Conservation (phyloP, 2,113 vertebrate genomes). For the zebrafish (Danio rerio) region GRCz12tu NC_133191.1:37923501-37924000, state of each 20-base stretch:
- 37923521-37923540: constrained; percentile 16
- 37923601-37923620: constrained; percentile 9
- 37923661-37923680: constrained; percentile 1
- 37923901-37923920: no score
- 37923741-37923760: constrained; percentile 10
- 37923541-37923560: background rate
- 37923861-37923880: constrained; percentile 39
- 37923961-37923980: no score
- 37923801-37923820: constrained; percentile 10
- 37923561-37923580: constrained; percentile 25
- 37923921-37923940: no score
- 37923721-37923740: constrained; percentile 31
- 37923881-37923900: no score
- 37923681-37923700: constrained; percentile 22
- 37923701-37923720: constrained; percentile 27
- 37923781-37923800: constrained; percentile 20
- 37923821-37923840: background rate
- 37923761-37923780: constrained; percentile 30
- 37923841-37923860: background rate
- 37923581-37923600: constrained; percentile 29
- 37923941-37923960: no score
- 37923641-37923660: constrained; percentile 45
- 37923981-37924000: no score
- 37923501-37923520: background rate
- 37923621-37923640: constrained; percentile 52